phyloP scores from a whole-genome alignment of 2,113 vertebrate species.

The Lagenorhynchus albirostris region DNA sequence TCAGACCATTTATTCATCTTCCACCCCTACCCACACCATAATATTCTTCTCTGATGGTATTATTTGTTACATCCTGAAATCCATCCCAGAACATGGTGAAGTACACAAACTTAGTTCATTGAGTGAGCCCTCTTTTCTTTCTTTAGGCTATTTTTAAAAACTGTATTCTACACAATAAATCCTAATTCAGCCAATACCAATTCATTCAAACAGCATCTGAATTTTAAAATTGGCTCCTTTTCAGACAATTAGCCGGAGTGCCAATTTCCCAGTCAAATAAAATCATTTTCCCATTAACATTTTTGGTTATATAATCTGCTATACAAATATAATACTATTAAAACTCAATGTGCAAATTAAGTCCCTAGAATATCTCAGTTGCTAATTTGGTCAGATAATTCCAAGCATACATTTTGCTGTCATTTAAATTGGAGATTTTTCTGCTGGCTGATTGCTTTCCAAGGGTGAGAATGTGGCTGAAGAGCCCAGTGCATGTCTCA shows the following conservation, averaged over 20 bases:
- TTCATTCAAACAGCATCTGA: slow-evolving; percentile 77
- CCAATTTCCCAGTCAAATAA: slow-evolving; percentile 79
- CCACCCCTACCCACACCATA: neutral
- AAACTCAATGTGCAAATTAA: slow-evolving; percentile 77
- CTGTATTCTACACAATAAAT: slow-evolving; percentile 76
- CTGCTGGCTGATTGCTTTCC: slow-evolving; percentile 72
- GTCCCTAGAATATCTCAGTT: slow-evolving; percentile 73
- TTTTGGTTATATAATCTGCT: slow-evolving; percentile 77
- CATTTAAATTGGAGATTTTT: slow-evolving; percentile 77
- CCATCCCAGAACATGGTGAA: neutral
- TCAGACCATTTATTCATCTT: neutral
- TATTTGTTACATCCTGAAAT: neutral
- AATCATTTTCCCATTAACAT: slow-evolving; percentile 78
- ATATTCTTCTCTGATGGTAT: neutral
- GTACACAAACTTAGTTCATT: slow-evolving; percentile 61
- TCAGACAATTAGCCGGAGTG: slow-evolving; percentile 77
- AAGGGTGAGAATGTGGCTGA: slow-evolving; percentile 76
- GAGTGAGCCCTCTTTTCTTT: slow-evolving; percentile 50
- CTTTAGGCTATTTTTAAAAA: slow-evolving; percentile 67
- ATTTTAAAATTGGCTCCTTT: slow-evolving; percentile 77
- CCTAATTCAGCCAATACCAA: slow-evolving; percentile 73
- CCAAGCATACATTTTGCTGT: slow-evolving; percentile 75
- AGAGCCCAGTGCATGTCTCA: slow-evolving; percentile 72
- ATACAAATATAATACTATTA: slow-evolving; percentile 77
- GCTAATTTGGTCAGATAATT: slow-evolving; percentile 78